Conservation (phyloP, 2,888 invertebrate species). For the Sepiola atlantica region DNA sequence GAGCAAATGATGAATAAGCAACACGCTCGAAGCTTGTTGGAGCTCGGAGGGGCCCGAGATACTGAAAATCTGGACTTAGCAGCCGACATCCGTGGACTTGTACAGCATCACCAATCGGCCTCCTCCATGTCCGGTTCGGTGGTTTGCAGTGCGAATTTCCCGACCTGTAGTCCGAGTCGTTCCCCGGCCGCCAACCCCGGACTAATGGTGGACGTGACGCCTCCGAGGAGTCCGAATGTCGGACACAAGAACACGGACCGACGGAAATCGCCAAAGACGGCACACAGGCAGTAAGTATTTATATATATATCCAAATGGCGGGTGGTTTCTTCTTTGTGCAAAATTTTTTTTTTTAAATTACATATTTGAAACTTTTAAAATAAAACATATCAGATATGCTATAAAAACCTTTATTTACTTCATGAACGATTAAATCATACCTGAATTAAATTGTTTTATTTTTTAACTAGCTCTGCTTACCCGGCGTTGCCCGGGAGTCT, state of each 20-base stretch:
- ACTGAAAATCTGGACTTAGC: constrained; percentile 40
- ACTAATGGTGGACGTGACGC: constrained; percentile 41
- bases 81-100: constrained; percentile 43
- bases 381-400: neutral
- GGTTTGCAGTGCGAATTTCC: neutral
- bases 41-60: constrained; percentile 38
- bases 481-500: no score
- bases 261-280: constrained; percentile 38
- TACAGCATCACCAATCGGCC: constrained; percentile 37
- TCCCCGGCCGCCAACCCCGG: neutral
- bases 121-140: neutral
- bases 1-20: constrained; percentile 33
- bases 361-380: neutral
- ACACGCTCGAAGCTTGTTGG: constrained; percentile 40
- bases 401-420: neutral
- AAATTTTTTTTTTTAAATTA: no score
- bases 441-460: neutral
- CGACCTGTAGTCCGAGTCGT: neutral
- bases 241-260: constrained; percentile 32
- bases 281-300: constrained; percentile 38
- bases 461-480: neutral
- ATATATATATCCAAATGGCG: neutral
- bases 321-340: neutral
- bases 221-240: constrained; percentile 44
- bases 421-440: neutral